Base-by-base conservation (phyloP, 2,797 vertebrate genomes). In the Pyrrhura leucotis region DNA sequence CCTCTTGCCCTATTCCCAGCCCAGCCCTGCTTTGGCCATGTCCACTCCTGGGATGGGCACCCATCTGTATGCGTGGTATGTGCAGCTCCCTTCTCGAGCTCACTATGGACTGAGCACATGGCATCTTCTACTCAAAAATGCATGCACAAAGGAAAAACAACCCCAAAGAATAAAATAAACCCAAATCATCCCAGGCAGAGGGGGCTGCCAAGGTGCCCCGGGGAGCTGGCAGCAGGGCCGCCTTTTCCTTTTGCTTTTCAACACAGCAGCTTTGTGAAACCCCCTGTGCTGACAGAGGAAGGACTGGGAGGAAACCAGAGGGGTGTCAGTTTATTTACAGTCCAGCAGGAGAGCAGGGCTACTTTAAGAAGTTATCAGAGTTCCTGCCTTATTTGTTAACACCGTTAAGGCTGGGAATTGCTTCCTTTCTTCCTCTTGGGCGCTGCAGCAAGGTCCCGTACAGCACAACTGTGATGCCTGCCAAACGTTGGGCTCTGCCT, bases 301-400 rank as follows among this genome's bases (percentile, higher is more conserved):
- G 40, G 35, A 67, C 73, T 7, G 19, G 23, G 45, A 56, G 56
- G 74, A 79, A 92, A 44, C 61, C 72, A 62, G 67, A 62, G 90
- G 37, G 93, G 33, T 65, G 78, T 73, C 82, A 33, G 83, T 88
- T 97, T 95, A 95, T 96, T 97, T 96, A 94, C 31, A 63, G 31
- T 44, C 40, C 33, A 33, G 67, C 58, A 74, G 87, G 82, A 75
- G n/a, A 76, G 75, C 69, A 15, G 51, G 53, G 48, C 51, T 68
- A 63, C 61, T 83, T 72, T 0, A 80, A 85, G 54, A 89, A 82
- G 48, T 86, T 93, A 89, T 80, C 29, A 0, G 26, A 76, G 39
- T 42, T 93, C 81, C 56, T 53, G 76, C 72, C 35, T 69, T 76
- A 69, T 37, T 92, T 87, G 61, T 80, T 88, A 88, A 68, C 82